Evolutionary conservation across 2,888 invertebrate species (phyloP).

Genomic region (Protonemura montana): DNA sequence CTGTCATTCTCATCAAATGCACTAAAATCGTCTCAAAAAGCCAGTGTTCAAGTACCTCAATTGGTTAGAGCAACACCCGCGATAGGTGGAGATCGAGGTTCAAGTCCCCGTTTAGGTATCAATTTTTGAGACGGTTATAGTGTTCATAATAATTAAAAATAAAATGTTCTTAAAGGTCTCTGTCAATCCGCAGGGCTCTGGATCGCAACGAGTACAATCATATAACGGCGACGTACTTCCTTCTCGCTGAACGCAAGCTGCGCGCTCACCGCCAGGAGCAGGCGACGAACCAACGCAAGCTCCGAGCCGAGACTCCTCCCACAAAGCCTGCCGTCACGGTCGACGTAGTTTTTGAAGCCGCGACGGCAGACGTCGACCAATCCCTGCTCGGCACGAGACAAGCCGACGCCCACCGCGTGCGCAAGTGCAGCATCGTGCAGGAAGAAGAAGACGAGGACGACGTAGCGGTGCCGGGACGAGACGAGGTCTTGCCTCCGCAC

Average conservation of each 20-base stretch:
- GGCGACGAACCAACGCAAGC: conserved; percentile 58
- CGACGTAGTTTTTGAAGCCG: too few species aligned
- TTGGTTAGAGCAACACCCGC: too few species aligned
- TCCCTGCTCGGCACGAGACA: conserved; percentile 67
- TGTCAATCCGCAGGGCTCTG: conserved; percentile 70
- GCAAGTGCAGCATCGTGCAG: conserved; percentile 91
- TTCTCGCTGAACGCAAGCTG: conserved; percentile 92
- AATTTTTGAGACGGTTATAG: too few species aligned
- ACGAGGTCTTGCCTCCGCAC: conserved; percentile 61
- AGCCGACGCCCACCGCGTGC: conserved; percentile 63
- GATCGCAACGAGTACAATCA: conserved; percentile 98
- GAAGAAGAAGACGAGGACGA: conserved; percentile 93
- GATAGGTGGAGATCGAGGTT: too few species aligned
- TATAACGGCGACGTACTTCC: conserved; percentile 96
- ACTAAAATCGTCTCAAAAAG: too few species aligned
- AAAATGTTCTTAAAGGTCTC: too few species aligned
- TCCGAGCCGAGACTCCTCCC: conserved; percentile 50
- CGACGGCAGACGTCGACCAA: conserved; percentile 50
- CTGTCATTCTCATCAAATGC: too few species aligned
- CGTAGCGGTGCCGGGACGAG: conserved; percentile 65
- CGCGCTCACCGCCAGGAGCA: conserved; percentile 77
- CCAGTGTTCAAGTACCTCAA: too few species aligned
- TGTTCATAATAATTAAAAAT: too few species aligned
- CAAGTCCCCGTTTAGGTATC: too few species aligned
- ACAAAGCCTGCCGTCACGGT: conserved; percentile 53